Conservation (phyloP, 2,888 invertebrate species). For the Campoplex capitator region DNA sequence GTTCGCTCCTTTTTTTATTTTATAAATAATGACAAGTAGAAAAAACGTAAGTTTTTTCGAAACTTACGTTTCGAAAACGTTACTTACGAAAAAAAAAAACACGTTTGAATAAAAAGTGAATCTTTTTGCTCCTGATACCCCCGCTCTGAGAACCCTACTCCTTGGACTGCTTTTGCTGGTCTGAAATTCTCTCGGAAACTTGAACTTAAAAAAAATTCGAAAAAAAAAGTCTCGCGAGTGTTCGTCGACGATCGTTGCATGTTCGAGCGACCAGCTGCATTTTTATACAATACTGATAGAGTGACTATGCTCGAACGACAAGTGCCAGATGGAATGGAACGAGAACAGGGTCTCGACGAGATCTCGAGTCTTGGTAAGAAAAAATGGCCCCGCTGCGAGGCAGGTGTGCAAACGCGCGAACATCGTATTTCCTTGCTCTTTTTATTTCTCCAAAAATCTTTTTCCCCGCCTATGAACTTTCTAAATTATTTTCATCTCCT, state of each 20-base stretch:
- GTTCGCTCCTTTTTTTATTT: background rate
- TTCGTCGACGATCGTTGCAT: background rate
- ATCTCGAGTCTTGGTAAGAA: background rate
- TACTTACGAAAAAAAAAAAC: no score
- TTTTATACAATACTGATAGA: conserved; percentile 77
- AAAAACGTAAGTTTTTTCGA: background rate
- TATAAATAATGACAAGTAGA: background rate
- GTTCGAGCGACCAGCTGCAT: conserved; percentile 74
- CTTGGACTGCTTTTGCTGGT: no score
- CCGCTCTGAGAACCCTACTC: background rate
- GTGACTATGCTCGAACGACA: conserved; percentile 78
- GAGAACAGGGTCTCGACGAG: background rate
- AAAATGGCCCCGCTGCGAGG: background rate
- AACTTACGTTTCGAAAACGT: no score
- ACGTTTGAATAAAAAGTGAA: background rate
- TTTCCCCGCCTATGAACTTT: conserved; percentile 38
- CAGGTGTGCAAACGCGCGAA: background rate
- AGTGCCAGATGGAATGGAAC: conserved; percentile 72
- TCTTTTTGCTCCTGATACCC: conserved; percentile 54
- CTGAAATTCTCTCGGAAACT: background rate
- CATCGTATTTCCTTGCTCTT: background rate
- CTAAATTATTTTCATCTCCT: conserved; percentile 75
- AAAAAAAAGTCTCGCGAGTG: conserved; percentile 11
- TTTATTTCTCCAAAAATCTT: conserved; percentile 23
- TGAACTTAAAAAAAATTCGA: conserved; percentile 8